Evolutionary conservation across 2,113 vertebrate genomes (phyloP).

Genomic region (Neotragus pygmaeus): DNA sequence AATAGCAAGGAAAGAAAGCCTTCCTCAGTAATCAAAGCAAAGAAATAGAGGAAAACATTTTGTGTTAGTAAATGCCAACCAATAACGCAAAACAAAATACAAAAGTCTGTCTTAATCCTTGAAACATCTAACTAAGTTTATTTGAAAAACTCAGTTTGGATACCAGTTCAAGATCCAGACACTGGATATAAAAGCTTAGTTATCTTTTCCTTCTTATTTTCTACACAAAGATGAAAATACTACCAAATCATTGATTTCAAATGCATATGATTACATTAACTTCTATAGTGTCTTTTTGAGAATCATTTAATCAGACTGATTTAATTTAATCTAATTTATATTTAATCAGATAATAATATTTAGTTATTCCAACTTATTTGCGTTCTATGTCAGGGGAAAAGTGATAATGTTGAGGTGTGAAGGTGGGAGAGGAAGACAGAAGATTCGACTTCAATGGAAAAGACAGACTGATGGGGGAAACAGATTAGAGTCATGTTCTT

Average conservation of each 20-base stretch:
- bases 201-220: not conserved
- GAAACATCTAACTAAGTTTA: not conserved
- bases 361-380: not conserved
- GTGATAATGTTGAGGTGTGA: not conserved
- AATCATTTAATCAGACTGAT: not conserved
- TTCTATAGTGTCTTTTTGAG: not conserved
- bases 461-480: not conserved
- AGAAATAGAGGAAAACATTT: not conserved
- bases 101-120: slow-evolving; percentile 3
- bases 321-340: no score
- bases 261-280: not conserved
- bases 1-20: no score
- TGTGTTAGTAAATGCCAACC: slow-evolving; percentile 65
- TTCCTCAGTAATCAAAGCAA: no score
- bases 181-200: not conserved
- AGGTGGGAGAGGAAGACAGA: not conserved
- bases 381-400: not conserved
- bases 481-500: not conserved
- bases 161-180: not conserved
- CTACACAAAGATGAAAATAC: not conserved
- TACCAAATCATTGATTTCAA: not conserved
- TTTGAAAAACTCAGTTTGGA: not conserved
- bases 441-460: not conserved
- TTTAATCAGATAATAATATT: not conserved
- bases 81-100: slow-evolving; percentile 56